Base-by-base conservation (phyloP, 1,140 invertebrate species). In the Pseudomyrmex sp. region DNA sequence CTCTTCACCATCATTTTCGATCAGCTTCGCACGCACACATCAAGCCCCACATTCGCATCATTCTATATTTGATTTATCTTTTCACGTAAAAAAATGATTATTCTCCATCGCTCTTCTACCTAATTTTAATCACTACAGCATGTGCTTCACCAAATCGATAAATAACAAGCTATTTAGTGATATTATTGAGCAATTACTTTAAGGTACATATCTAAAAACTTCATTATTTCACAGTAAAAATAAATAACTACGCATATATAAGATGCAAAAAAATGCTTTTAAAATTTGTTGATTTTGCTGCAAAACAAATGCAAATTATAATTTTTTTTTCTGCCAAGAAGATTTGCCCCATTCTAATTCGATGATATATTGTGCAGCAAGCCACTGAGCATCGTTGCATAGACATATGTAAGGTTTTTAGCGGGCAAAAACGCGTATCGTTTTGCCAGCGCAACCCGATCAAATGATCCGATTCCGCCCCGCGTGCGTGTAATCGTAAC, bases 401-500 rank as follows among this genome's bases (percentile, higher is more conserved):
- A 80, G 35, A 7, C 35, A 35, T 44, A 72, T n/a, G 23, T 50
- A 80, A 80, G 35, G 35, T 35, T 72, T 80, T 80, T 12, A 12
- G 23, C 54, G 20, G 20, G 66, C 76, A 80, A 80, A 80, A 80
- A 80, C n/a, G 44, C 66, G 18, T 54, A 82, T 87, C 73, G 76
- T 68, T 82, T 75, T 13, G 35, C 26, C 12, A 46, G 85, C 48
- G 35, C 56, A 74, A 70, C 68, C 58, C 68, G 48, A 9, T 23
- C n/a, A 23, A 18, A 46, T 80, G 83, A 88, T 88, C 86, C 58
- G 84, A 88, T 89, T 88, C 86, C 63, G 84, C 76, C 73, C 26
- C 73, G 62, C 62, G 68, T 74, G 82, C 91, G 88, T 91, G 91
- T 92, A 92, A 93, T 91, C 89, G 91, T 84, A 82, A 83, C 84